Evolutionary conservation across 2,888 invertebrate species (phyloP).

Genomic region (Lacanobia oleracea): DNA sequence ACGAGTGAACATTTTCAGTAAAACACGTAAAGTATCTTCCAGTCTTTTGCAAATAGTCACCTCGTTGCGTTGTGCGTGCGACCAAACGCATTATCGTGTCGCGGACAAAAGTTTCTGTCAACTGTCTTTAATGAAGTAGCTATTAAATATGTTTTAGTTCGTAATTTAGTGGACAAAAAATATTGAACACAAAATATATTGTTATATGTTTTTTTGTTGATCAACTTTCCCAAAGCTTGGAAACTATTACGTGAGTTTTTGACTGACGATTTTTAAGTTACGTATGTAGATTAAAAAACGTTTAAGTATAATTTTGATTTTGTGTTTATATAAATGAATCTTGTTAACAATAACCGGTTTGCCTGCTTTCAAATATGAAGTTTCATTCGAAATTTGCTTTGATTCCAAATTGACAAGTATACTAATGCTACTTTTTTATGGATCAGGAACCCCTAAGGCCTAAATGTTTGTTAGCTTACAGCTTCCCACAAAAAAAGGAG

Average conservation of each 20-base stretch:
- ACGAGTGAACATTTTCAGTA: conserved; percentile 9
- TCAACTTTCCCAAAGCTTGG: conserved; percentile 5
- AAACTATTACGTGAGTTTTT: conserved; percentile 29
- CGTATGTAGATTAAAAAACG: no score
- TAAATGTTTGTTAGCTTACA: no score
- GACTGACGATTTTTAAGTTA: neutral
- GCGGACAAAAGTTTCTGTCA: conserved; percentile 14
- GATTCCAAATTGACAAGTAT: no score
- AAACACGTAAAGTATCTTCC: conserved; percentile 26
- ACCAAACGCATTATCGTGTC: neutral
- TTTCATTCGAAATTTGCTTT: no score
- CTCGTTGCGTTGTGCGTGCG: conserved; percentile 19
- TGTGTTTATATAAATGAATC: no score
- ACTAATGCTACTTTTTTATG: no score
- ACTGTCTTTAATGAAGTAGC: neutral
- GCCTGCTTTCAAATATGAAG: no score
- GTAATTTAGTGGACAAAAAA: neutral
- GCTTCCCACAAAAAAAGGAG: no score
- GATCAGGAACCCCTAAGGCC: no score
- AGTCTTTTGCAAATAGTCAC: conserved; percentile 26
- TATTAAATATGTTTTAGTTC: neutral
- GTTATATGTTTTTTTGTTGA: conserved; percentile 17
- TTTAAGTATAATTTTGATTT: no score
- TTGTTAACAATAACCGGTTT: no score
- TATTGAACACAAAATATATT: conserved; percentile 1